These are phyloP conservation scores for Drosophila teissieri DNA, from an alignment of 1,140 invertebrate genomes.

Conservation along the genomic window DNA sequence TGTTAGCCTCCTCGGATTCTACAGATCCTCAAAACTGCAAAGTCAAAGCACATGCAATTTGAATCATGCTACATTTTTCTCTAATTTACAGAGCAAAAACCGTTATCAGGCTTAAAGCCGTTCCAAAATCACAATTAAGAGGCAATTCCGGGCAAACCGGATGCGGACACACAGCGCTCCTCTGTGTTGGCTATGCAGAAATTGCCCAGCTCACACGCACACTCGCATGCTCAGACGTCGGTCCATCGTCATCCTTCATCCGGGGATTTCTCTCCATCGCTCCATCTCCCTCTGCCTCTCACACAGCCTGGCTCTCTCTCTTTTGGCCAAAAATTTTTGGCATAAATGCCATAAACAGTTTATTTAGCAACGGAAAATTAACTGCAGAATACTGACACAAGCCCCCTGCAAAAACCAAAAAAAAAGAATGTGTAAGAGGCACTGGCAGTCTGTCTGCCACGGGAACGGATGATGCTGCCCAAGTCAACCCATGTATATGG, in stretches of 20 bases:
- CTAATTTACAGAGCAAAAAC: neutral
- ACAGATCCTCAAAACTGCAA: neutral
- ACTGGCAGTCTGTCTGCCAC: slow-evolving; percentile 37
- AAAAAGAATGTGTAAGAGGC: slow-evolving; percentile 43
- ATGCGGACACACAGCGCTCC: slow-evolving; percentile 34
- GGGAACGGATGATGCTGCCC: slow-evolving; percentile 60
- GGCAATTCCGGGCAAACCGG: slow-evolving; percentile 32
- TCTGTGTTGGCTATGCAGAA: slow-evolving; percentile 60
- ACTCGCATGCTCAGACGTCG: slow-evolving; percentile 18
- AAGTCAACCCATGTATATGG: slow-evolving; percentile 45
- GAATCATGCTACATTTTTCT: slow-evolving; percentile 7
- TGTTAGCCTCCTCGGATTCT: neutral
- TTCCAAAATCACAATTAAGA: slow-evolving; percentile 70
- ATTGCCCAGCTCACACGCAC: slow-evolving; percentile 34
- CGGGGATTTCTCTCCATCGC: slow-evolving; percentile 27
- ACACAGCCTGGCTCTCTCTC: slow-evolving; percentile 1
- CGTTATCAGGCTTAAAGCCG: slow-evolving; percentile 25
- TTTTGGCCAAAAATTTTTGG: slow-evolving; percentile 77
- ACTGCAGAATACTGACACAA: slow-evolving; percentile 72
- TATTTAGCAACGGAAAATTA: slow-evolving; percentile 83
- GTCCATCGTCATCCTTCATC: slow-evolving; percentile 71
- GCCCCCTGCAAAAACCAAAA: slow-evolving; percentile 8
- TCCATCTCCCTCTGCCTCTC: too few species aligned
- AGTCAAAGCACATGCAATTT: slow-evolving; percentile 11
- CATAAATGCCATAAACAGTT: slow-evolving; percentile 84